These are phyloP conservation scores for Hippocampus abdominalis DNA, from an alignment of 2,113 vertebrate species.

Conservation along the genomic window DNA sequence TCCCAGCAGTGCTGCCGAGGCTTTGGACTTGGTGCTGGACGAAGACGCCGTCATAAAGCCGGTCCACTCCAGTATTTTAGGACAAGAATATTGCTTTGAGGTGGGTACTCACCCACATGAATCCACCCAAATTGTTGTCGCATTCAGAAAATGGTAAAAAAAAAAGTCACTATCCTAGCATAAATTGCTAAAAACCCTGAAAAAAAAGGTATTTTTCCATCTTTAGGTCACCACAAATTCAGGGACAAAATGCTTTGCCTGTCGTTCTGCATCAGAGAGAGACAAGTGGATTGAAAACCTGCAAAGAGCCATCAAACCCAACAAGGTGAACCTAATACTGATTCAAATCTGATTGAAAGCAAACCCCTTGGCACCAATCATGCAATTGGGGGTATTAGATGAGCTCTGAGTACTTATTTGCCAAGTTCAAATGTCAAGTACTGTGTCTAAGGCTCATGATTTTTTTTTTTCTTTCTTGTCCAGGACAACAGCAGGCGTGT, in stretches of 20 bases:
- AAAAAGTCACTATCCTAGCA: too few relatives aligned
- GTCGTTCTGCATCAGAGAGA: slow-evolving; percentile 88
- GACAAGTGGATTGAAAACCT: slow-evolving; percentile 97
- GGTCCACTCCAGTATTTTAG: slow-evolving; percentile 93
- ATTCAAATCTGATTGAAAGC: neutral
- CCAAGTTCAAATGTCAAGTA: neutral
- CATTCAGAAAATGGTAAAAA: too few relatives aligned
- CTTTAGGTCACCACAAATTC: slow-evolving; percentile 87
- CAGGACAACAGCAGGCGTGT: slow-evolving; percentile 96
- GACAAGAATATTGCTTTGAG: slow-evolving; percentile 97
- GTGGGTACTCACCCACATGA: slow-evolving; percentile 50
- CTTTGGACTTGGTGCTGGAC: slow-evolving; percentile 90
- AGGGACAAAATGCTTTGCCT: slow-evolving; percentile 93
- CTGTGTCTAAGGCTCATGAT: neutral
- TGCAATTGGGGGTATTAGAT: neutral
- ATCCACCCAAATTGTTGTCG: neutral
- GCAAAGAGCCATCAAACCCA: slow-evolving; percentile 88
- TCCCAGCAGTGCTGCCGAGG: slow-evolving; percentile 90
- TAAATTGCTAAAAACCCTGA: too few relatives aligned
- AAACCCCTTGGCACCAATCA: neutral
- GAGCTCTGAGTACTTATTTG: too few relatives aligned
- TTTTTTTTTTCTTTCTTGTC: slow-evolving; percentile 18
- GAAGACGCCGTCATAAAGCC: slow-evolving; percentile 93
- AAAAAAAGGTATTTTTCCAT: slow-evolving; percentile 1
- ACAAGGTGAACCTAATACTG: slow-evolving; percentile 79